phyloP scores from a whole-genome alignment of 2,113 vertebrate genomes.

The Phocoena sinus region DNA sequence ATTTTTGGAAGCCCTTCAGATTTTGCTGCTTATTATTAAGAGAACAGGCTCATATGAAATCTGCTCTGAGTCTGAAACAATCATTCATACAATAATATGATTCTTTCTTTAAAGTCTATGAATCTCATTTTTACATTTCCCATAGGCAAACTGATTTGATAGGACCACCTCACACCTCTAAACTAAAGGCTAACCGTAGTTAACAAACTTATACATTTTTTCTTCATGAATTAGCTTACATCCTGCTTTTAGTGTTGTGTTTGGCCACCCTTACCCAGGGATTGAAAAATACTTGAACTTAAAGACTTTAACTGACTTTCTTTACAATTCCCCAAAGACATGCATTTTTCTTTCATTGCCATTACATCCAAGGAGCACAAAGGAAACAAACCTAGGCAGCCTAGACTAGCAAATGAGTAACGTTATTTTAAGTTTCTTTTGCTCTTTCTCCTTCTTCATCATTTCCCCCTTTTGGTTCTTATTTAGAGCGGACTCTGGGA shows the following conservation, averaged over 20 bases:
- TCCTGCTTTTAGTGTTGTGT: not conserved
- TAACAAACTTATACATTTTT: too few species aligned
- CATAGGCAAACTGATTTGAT: too few species aligned
- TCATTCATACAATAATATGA: not conserved
- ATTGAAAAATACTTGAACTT: not conserved
- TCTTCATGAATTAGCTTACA: not conserved
- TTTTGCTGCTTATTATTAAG: not conserved
- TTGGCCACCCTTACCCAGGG: not conserved
- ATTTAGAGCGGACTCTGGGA: not conserved
- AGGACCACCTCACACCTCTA: not conserved
- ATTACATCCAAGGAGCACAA: too few species aligned
- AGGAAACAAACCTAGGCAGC: not conserved
- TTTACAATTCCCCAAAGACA: not conserved
- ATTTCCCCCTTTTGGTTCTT: not conserved
- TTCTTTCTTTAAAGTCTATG: not conserved
- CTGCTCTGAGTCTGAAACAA: not conserved
- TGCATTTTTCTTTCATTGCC: too few species aligned
- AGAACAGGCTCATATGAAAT: not conserved
- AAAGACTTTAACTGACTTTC: not conserved
- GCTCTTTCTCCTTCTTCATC: not conserved
- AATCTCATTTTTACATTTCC: not conserved
- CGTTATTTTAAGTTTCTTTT: not conserved
- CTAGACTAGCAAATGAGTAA: fast-evolving
- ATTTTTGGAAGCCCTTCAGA: not conserved
- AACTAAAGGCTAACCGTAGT: not conserved